These are phyloP conservation scores for Girardia tigrina DNA, from an alignment of 2,888 invertebrate genomes.

Conservation along the genomic window DNA sequence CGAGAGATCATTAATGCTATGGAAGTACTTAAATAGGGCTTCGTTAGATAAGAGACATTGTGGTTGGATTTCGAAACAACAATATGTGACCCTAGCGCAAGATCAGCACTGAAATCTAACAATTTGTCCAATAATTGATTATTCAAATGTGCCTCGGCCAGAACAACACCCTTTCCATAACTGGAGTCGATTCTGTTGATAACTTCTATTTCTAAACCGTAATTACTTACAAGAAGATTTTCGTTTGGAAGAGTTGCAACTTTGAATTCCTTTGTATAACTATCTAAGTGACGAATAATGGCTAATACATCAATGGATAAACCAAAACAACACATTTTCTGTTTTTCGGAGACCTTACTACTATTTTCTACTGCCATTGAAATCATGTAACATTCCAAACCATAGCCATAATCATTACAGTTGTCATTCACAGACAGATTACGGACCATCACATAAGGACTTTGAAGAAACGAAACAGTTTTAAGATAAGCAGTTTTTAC, in stretches of 20 bases:
- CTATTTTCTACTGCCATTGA: background rate
- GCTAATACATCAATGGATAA: constrained; percentile 28
- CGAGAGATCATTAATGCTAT: constrained; percentile 30
- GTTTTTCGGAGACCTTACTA: background rate
- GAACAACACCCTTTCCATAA: background rate
- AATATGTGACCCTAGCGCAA: constrained; percentile 26
- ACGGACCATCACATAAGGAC: constrained; percentile 31
- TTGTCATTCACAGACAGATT: constrained; percentile 24
- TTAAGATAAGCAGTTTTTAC: background rate
- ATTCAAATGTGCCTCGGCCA: background rate
- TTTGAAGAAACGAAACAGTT: constrained; percentile 11
- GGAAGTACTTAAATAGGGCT: constrained; percentile 26
- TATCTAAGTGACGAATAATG: background rate
- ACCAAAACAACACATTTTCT: constrained; percentile 30
- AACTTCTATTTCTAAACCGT: constrained; percentile 8
- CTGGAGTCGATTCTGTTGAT: background rate
- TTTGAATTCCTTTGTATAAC: background rate
- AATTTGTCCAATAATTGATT: constrained; percentile 19
- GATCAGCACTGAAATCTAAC: constrained; percentile 12
- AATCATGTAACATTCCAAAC: constrained; percentile 19
- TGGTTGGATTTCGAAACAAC: constrained; percentile 27
- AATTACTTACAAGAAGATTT: background rate
- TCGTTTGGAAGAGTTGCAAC: background rate
- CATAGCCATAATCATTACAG: constrained; percentile 27
- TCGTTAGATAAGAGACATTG: constrained; percentile 28